Evolutionary conservation across 2,888 invertebrate species (phyloP), one percentile per base, ranked within the genome.

Genomic region (Agrenia bidenticulata): DNA sequence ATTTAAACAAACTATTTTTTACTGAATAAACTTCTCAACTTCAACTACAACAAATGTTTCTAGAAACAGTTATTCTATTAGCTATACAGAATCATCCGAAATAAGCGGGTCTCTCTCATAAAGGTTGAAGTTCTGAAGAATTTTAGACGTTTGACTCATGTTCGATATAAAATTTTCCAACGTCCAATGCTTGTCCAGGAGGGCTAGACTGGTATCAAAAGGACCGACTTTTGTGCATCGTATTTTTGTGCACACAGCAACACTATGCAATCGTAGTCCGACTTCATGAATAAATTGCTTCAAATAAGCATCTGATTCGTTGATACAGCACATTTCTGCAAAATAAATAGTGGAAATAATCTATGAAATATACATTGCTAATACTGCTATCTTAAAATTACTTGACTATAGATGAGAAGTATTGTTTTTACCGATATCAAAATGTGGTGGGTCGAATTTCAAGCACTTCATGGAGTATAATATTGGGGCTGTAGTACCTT

Each of bases 391-490:
- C n/a, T n/a, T n/a, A n/a, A n/a, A n/a, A n/a, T n/a, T n/a, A n/a
- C n/a, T n/a, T n/a, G n/a, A n/a, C n/a, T n/a, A n/a, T 39, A 39
- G 15, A 39, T 39, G 9, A 39, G 9, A 11, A 39, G n/a, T n/a
- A n/a, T n/a, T n/a, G n/a, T 41, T 27, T 76, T 78, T 82, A 90
- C 91, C 91, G 78, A 98, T 80, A 15, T 88, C 89, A 78, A 97
- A 95, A 73, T 90, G 82, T 0, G 97, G 97, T 15, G 87, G 84
- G 24, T 88, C 81, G 79, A 92, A 95, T 69, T 90, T 82, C 1
- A 91, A 85, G 80, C 94, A 89, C 79, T 89, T 91, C 27, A 97
- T 85, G 26, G 89, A 88, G 80, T 96, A 97, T 24, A 97, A 78
- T 32, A 96, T 81, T 0, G 94, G 90, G 24, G 88, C 81, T 65